A percentile compares a stretch with the other conserved stretches of the same genome.
Evolutionary conservation across 2,113 vertebrate species (phyloP).

Genomic region (Spea bombifrons): DNA sequence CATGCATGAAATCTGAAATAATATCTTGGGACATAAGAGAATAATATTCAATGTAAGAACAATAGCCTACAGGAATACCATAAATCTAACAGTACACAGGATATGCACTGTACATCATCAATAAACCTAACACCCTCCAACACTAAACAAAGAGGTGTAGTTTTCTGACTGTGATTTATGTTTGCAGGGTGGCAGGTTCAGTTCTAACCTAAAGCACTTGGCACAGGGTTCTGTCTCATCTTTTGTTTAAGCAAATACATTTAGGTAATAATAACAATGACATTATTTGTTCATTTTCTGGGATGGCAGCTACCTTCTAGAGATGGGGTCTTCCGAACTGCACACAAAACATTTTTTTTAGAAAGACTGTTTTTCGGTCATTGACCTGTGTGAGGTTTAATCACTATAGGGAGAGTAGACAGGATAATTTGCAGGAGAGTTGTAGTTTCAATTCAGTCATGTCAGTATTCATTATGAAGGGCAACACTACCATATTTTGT

Average conservation of each 20-base stretch:
- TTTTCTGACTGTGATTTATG: not conserved
- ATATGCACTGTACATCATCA: constrained; percentile 3
- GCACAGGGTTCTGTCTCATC: not conserved
- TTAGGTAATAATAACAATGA: no score
- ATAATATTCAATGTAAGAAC: constrained; percentile 10
- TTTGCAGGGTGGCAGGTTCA: not conserved
- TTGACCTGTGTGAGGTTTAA: no score
- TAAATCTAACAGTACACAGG: not conserved
- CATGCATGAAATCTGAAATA: not conserved
- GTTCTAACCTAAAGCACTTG: not conserved
- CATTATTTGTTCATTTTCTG: no score
- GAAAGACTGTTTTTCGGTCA: no score
- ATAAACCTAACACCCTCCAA: not conserved
- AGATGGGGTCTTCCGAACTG: no score
- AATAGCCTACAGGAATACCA: not conserved
- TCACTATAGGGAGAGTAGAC: no score
- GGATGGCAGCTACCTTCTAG: no score
- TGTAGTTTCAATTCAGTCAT: no score
- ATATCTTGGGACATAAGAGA: not conserved
- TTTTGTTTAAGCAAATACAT: not conserved
- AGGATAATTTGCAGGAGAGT: no score
- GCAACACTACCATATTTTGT: no score
- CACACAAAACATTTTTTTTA: no score
- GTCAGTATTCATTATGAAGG: no score
- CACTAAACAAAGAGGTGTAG: not conserved